Evolutionary conservation across 2,113 vertebrate species (phyloP).

Genomic region (Bucco capensis): DNA sequence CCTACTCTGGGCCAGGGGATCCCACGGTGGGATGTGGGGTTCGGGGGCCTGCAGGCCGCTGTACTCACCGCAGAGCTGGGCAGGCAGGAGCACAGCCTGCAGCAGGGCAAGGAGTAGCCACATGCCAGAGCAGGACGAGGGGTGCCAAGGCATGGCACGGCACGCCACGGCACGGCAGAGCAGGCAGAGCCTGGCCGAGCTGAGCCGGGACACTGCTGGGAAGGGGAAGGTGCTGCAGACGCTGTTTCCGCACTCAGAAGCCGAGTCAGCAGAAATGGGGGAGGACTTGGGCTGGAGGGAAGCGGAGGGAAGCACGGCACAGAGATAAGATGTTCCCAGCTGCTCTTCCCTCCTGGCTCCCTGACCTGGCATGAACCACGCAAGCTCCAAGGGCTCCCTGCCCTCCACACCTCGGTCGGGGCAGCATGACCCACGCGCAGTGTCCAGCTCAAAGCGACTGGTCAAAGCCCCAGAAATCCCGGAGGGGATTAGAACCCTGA

Average conservation of each 20-base stretch:
- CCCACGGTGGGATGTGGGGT: fast-evolving
- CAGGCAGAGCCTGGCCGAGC: not conserved
- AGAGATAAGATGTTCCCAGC: not conserved
- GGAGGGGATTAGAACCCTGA: not conserved
- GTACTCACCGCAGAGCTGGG: conserved; percentile 66
- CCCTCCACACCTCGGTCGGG: fast-evolving
- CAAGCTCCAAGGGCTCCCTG: not conserved
- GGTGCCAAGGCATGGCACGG: not conserved
- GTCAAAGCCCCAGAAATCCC: not conserved
- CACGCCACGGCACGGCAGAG: not conserved
- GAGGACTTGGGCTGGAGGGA: not conserved
- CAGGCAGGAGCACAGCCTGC: not conserved
- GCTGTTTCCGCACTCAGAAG: not conserved
- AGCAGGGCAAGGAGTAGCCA: conserved; percentile 40
- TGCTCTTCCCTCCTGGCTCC: not conserved
- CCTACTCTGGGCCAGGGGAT: fast-evolving
- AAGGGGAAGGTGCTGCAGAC: not conserved
- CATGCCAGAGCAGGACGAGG: not conserved
- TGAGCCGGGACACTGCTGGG: not conserved
- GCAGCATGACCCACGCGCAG: fast-evolving
- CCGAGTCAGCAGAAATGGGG: conserved; percentile 53
- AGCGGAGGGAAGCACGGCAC: not conserved
- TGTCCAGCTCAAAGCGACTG: fast-evolving
- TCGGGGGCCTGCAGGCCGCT: not conserved
- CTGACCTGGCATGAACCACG: not conserved